Base-by-base conservation (phyloP, 2,113 vertebrate species). In the Urocynchramus pylzowi region DNA sequence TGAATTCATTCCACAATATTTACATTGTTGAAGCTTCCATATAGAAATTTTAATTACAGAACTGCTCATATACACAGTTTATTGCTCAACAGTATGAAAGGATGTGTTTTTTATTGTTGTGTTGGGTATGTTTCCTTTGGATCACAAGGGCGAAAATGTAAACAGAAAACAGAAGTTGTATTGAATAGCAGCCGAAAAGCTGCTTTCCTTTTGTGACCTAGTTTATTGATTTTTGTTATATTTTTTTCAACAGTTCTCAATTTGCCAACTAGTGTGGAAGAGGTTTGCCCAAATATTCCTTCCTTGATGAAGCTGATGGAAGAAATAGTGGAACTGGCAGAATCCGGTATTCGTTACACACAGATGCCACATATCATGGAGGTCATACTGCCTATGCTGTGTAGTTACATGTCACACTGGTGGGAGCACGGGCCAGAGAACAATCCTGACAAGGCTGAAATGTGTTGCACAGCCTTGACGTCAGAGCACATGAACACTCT, bases 361-460 rank as follows among this genome's bases (percentile, higher is more conserved):
- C 99, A 99, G 92, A 99, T 99, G 99, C 99, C 99, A 3, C 99
- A 99, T 10, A 98, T 99, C 50, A 99, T 99, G 99, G 99, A 99
- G 96, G 99, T 99, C 47, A 98, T 99, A 39, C 75, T 99, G 96
- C 99, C 99, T 11, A 99, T 99, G 99, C 90, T 99, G 3, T 99
- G 99, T 68, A 99, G 99, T 94, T 99, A 99, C 97, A 99, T 99
- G 99, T 99, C 99, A 14, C 99, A 99, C 52, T 99, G 99, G 99
- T 99, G 99, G 99, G 99, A 99, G 42, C 98, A 99, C 2, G 99
- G 99, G 10, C 99, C 99, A 0, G 99, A 99, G 95, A 99, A 96
- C 93, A 98, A 97, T 61, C 96, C 97, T 0, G 98, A 98, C 17
- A 97, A 91, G 37, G 95, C 97, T 2, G 98, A 98, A 71, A 97